Percentiles rank a stretch among this genome's conserved stretches.
Evolutionary conservation across 92 coral and sea anemone genomes (phyloP).

Genomic region (Actinostola sp.): DNA sequence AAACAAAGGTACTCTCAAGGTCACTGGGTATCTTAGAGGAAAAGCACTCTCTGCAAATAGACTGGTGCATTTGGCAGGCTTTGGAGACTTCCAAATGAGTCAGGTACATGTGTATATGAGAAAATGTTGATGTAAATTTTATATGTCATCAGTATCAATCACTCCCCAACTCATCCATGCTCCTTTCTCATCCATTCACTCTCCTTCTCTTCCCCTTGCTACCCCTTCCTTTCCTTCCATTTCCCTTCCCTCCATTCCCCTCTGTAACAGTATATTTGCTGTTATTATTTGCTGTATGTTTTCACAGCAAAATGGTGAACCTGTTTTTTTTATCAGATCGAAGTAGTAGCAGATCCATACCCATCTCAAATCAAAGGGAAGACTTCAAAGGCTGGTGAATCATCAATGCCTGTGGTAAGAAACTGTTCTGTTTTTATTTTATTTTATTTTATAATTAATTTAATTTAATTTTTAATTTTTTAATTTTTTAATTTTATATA

Average conservation of each 20-base stretch:
- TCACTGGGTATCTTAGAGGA: slow-evolving; percentile 89
- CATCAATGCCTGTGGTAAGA: slow-evolving; percentile 72
- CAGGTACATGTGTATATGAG: slow-evolving; percentile 58
- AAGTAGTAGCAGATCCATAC: slow-evolving; percentile 71
- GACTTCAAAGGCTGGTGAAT: slow-evolving; percentile 34
- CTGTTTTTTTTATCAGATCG: slow-evolving; percentile 50
- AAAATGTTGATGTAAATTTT: neutral
- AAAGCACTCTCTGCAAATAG: slow-evolving; percentile 80
- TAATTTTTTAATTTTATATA: neutral
- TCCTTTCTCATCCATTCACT: too few relatives aligned
- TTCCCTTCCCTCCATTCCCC: too few relatives aligned
- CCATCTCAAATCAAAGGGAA: slow-evolving; percentile 57
- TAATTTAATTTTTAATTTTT: neutral
- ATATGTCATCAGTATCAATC: too few relatives aligned
- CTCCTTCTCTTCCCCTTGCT: too few relatives aligned
- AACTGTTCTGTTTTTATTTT: neutral
- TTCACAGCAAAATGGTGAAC: too few relatives aligned
- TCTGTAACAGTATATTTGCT: too few relatives aligned
- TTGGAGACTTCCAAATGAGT: slow-evolving; percentile 88
- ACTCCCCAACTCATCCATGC: too few relatives aligned
- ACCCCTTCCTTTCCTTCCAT: too few relatives aligned
- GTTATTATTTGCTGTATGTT: too few relatives aligned
- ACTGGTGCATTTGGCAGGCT: slow-evolving; percentile 88
- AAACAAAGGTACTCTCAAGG: slow-evolving; percentile 82
- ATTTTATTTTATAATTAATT: neutral